Evolutionary conservation across 2,888 invertebrate species (phyloP).

Genomic region (Tiphia femorata): DNA sequence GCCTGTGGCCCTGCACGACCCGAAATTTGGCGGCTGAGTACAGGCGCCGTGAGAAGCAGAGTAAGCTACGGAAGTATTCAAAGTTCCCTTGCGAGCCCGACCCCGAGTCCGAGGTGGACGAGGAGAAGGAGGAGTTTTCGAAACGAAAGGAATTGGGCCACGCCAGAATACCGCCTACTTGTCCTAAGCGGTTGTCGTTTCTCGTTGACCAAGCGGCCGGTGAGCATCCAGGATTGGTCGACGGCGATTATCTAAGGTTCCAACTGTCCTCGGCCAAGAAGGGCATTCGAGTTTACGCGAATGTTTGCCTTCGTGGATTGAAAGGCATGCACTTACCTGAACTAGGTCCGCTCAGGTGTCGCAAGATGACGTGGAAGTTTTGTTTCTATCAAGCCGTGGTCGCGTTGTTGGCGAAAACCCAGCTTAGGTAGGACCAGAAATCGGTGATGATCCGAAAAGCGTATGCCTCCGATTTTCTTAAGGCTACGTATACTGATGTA

Average conservation of each 20-base stretch:
- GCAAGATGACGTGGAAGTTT: slow-evolving; percentile 61
- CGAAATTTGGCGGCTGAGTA: slow-evolving; percentile 37
- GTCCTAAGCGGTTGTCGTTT: neutral
- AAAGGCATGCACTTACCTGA: slow-evolving; percentile 60
- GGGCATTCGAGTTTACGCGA: slow-evolving; percentile 41
- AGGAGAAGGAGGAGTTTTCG: slow-evolving; percentile 43
- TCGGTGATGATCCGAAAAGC: neutral
- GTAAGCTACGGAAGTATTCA: slow-evolving; percentile 35
- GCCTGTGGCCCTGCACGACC: slow-evolving; percentile 47
- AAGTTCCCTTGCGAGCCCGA: slow-evolving; percentile 43
- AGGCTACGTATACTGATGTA: too few relatives aligned
- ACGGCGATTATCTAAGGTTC: slow-evolving; percentile 56
- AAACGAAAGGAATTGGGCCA: slow-evolving; percentile 57
- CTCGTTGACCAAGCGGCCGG: slow-evolving; percentile 52
- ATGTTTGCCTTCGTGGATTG: slow-evolving; percentile 54
- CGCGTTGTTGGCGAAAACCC: slow-evolving; percentile 60
- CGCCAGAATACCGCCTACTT: slow-evolving; percentile 48
- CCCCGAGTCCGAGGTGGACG: slow-evolving; percentile 19
- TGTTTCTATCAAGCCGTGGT: slow-evolving; percentile 60
- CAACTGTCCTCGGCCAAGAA: slow-evolving; percentile 38
- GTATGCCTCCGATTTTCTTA: too few relatives aligned
- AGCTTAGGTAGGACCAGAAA: slow-evolving; percentile 50
- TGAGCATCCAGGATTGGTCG: slow-evolving; percentile 54
- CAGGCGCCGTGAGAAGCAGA: slow-evolving; percentile 20
- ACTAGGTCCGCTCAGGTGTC: slow-evolving; percentile 40